Conservation (phyloP, 2,888 invertebrate genomes). For the Podabrus alpinus region DNA sequence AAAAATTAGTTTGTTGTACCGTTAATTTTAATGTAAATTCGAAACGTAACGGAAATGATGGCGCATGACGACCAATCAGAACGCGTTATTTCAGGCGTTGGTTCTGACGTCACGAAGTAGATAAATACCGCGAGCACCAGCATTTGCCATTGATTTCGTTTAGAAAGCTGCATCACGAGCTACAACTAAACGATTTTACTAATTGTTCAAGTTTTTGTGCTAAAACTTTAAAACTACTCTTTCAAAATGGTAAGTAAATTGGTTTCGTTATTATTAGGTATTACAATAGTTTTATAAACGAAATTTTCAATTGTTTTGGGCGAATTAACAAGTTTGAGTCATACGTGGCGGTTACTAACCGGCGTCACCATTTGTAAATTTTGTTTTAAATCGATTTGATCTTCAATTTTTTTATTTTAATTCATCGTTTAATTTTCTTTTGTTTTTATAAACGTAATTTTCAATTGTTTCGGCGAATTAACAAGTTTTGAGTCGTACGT, state of each 20-base stretch:
- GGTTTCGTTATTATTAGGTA: not conserved
- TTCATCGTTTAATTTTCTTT: not conserved
- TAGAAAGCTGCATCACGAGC: constrained; percentile 71
- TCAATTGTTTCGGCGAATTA: not conserved
- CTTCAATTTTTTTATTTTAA: not conserved
- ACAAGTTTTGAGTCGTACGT: not conserved
- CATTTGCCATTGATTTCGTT: constrained; percentile 61
- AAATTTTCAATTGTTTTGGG: not conserved
- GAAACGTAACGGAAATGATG: constrained; percentile 8
- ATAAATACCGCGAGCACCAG: constrained; percentile 59
- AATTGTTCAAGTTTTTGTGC: constrained; percentile 36
- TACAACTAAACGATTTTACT: constrained; percentile 56
- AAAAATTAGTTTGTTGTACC: not conserved
- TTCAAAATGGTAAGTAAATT: constrained; percentile 47
- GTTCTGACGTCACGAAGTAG: constrained; percentile 56
- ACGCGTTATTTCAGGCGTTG: constrained; percentile 56
- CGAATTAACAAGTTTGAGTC: not conserved
- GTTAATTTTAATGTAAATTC: not conserved
- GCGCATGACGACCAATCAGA: constrained; percentile 57
- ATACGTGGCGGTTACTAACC: not conserved
- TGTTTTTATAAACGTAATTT: not conserved
- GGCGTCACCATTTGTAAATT: not conserved
- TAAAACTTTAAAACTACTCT: constrained; percentile 31
- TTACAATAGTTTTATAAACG: constrained; percentile 2
- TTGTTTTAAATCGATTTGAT: not conserved